Evolutionary conservation across 2,888 invertebrate species (phyloP).

Genomic region (Candidula unifasciata): DNA sequence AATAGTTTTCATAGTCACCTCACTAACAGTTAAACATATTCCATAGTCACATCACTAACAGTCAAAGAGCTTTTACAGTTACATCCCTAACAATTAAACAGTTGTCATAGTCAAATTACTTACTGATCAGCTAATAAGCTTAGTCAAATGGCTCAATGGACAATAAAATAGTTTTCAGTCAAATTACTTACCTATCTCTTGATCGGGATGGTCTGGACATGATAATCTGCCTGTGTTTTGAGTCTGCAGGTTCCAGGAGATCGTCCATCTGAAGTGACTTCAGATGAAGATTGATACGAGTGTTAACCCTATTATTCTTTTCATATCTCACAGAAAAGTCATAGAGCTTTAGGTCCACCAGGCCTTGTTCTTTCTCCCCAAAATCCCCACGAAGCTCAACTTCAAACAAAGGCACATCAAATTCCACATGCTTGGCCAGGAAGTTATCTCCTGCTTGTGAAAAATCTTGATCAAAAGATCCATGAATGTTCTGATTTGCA

Average conservation of each 20-base stretch:
- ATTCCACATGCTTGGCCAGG: conserved; percentile 65
- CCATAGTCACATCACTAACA: too few relatives aligned
- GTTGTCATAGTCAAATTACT: too few relatives aligned
- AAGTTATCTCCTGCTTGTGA: conserved; percentile 50
- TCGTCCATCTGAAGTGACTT: conserved; percentile 94
- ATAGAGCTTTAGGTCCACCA: conserved; percentile 90
- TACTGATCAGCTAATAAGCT: too few relatives aligned
- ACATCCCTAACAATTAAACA: too few relatives aligned
- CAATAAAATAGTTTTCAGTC: too few relatives aligned
- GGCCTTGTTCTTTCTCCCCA: conserved; percentile 75
- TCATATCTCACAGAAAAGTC: conserved; percentile 89
- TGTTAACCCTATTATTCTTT: conserved; percentile 84
- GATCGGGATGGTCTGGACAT: conserved; percentile 63
- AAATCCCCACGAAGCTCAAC: conserved; percentile 75
- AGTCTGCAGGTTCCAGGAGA: conserved; percentile 86
- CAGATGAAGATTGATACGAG: conserved; percentile 85
- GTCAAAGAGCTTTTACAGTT: too few relatives aligned
- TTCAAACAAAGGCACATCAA: conserved; percentile 73
- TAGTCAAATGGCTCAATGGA: too few relatives aligned
- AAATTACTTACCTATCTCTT: conserved; percentile 43
- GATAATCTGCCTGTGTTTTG: conserved; percentile 90
- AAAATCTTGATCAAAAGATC: background rate
- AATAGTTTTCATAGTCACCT: too few relatives aligned
- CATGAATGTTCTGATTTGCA: background rate
- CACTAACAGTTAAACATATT: too few relatives aligned